These are phyloP conservation scores for Atractosteus spatula DNA, from an alignment of 2,113 vertebrate genomes.

Conservation along the genomic window DNA sequence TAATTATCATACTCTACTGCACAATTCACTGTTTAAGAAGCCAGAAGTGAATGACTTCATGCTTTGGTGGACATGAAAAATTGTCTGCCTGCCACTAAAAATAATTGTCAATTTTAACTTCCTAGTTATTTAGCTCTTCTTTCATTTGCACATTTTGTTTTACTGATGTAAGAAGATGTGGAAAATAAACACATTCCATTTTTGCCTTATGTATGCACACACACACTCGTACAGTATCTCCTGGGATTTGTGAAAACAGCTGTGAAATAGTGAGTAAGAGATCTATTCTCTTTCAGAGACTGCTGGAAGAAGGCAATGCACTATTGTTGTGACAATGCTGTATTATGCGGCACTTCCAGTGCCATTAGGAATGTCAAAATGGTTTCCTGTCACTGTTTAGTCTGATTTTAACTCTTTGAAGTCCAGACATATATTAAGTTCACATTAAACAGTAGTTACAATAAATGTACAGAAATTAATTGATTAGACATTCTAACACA, in stretches of 20 bases:
- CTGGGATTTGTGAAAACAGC: neutral
- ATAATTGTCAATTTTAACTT: neutral
- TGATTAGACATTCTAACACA: neutral
- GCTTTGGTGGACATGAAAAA: neutral
- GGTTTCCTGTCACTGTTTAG: neutral
- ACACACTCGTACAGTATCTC: conserved; percentile 1
- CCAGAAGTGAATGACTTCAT: neutral
- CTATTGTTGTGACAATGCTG: neutral
- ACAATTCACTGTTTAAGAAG: too few relatives aligned
- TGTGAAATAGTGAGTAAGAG: neutral
- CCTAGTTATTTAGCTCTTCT: neutral
- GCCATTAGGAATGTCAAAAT: neutral
- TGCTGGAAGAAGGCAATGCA: neutral
- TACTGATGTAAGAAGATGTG: conserved; percentile 2
- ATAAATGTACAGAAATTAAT: conserved; percentile 1
- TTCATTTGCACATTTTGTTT: conserved; percentile 9
- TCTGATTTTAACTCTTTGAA: neutral
- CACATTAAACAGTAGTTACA: neutral
- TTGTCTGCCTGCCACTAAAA: neutral
- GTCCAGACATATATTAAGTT: neutral
- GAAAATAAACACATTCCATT: conserved; percentile 14
- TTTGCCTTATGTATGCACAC: neutral
- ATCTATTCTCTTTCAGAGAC: neutral
- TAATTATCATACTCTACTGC: neutral
- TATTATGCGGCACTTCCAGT: neutral